These are phyloP conservation scores for Troilus luridus DNA, from an alignment of 2,888 invertebrate species.

Conservation along the genomic window DNA sequence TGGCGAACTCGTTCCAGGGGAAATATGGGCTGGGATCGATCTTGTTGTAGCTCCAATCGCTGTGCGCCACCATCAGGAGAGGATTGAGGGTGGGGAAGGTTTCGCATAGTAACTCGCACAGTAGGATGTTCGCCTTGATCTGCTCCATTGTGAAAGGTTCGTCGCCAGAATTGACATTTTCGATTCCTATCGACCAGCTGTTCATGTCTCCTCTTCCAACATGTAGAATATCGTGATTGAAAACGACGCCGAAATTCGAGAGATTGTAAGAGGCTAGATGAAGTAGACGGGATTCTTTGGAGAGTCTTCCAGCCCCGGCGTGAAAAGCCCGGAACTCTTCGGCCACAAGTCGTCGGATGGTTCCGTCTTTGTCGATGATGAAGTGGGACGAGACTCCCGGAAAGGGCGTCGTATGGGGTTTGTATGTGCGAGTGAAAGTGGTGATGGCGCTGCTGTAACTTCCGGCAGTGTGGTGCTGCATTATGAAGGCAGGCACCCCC, in stretches of 20 bases:
- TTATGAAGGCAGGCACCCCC: background rate
- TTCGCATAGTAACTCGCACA: background rate
- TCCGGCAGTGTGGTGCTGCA: background rate
- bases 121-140: background rate
- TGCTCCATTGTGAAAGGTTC: conserved; percentile 39
- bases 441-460: conserved; percentile 22
- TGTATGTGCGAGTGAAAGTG: background rate
- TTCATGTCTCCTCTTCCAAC: conserved; percentile 15
- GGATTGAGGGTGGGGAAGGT: background rate
- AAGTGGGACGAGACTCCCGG: background rate
- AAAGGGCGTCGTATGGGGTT: background rate
- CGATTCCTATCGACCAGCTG: conserved; percentile 40
- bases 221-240: background rate
- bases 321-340: conserved; percentile 1
- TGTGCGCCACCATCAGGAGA: background rate
- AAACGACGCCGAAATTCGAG: background rate
- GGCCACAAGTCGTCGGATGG: background rate
- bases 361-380: conserved; percentile 18
- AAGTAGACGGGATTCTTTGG: background rate
- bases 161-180: conserved; percentile 18
- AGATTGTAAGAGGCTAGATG: background rate
- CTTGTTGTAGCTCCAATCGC: conserved; percentile 23
- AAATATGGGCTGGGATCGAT: conserved; percentile 14
- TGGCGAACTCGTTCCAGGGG: background rate
- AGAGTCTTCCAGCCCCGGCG: background rate